Conservation (phyloP, 2,797 vertebrate species). For the Gorsachius magnificus region DNA sequence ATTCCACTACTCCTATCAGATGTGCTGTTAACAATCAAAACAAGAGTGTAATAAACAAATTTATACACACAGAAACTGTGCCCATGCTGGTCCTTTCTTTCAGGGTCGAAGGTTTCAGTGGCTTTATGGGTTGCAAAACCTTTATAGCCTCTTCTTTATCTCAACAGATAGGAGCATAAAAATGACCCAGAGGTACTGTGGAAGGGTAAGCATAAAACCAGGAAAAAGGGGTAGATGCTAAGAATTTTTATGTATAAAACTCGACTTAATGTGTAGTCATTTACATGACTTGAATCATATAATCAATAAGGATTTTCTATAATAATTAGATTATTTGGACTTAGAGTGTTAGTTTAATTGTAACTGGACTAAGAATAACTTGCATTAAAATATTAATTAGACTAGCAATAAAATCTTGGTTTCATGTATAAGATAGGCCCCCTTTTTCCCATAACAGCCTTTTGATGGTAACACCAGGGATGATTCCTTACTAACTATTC, state of each 20-base stretch:
- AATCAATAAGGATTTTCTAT: neutral
- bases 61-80: neutral
- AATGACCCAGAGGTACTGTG: neutral
- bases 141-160: neutral
- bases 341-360: neutral
- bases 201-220: neutral
- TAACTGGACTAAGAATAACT: neutral
- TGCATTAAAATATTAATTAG: neutral
- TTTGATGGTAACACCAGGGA: neutral
- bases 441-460: neutral
- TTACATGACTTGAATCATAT: neutral
- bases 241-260: neutral
- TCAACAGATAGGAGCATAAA: neutral
- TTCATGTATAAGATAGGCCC: neutral
- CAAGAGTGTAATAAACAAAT: neutral
- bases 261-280: neutral
- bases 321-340: neutral
- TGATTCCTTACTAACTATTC: neutral
- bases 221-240: neutral
- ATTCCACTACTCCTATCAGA: neutral
- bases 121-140: neutral
- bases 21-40: neutral
- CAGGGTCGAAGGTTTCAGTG: neutral
- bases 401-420: neutral
- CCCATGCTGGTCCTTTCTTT: neutral